A percentile compares a stretch with the other conserved stretches of the same genome.
Evolutionary conservation across 1,140 invertebrate genomes (phyloP).

Genomic region (Hyposmocoma kahamanoa): DNA sequence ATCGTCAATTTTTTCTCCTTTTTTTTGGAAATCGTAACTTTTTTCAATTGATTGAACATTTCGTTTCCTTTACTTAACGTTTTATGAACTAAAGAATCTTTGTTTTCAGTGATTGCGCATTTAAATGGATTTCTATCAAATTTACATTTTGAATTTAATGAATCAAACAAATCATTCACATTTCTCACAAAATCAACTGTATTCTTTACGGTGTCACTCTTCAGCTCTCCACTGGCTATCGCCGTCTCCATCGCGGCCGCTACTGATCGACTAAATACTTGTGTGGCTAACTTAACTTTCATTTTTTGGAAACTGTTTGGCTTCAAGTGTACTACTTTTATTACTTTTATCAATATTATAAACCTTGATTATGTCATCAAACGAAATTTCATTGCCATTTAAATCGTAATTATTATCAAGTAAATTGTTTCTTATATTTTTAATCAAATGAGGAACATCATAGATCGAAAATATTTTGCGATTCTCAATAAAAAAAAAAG

Average conservation of each 20-base stretch:
- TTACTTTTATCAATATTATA: constrained; percentile 18
- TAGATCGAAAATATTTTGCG: constrained; percentile 12
- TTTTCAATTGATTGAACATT: constrained; percentile 8
- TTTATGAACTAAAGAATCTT: constrained; percentile 10
- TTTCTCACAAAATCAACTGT: constrained; percentile 21
- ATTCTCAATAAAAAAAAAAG: constrained; percentile 13
- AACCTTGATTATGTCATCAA: constrained; percentile 9
- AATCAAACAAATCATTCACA: constrained; percentile 27
- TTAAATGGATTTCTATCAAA: constrained; percentile 11
- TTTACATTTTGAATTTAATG: constrained; percentile 17
- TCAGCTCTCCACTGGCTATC: constrained; percentile 18
- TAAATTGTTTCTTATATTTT: constrained; percentile 15
- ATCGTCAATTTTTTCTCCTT: constrained; percentile 1
- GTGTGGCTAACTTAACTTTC: constrained; percentile 28
- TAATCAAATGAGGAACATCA: constrained; percentile 14
- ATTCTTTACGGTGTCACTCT: constrained; percentile 10
- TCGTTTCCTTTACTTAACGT: constrained; percentile 6
- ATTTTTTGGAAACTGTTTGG: constrained; percentile 37
- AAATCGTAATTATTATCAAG: constrained; percentile 8
- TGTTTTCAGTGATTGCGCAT: constrained; percentile 10
- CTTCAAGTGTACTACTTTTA: constrained; percentile 24
- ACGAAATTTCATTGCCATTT: constrained; percentile 11
- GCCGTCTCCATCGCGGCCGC: constrained; percentile 23
- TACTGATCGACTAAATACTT: constrained; percentile 29
- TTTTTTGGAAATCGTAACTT: constrained; percentile 4